phyloP scores from a whole-genome alignment of 2,888 invertebrate genomes.

The Pinctada fucata region DNA sequence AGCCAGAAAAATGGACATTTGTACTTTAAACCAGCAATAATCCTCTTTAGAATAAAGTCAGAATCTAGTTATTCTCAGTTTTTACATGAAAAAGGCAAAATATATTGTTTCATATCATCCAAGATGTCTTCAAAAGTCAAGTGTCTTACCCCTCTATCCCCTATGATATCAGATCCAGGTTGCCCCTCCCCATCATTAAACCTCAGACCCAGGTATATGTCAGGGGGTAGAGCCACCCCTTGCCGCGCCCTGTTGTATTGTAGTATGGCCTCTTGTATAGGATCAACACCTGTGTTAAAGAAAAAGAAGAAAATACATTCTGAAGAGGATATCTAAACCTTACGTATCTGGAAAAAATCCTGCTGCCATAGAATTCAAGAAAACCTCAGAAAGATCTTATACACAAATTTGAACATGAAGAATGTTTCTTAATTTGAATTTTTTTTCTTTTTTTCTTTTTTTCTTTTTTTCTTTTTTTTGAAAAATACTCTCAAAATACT shows the following conservation, averaged over 20 bases:
- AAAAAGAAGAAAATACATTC: neutral
- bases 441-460: too few species aligned
- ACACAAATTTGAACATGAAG: neutral
- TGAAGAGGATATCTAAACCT: neutral
- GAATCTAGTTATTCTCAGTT: too few species aligned
- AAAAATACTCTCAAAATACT: too few species aligned
- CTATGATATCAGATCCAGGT: constrained; percentile 17
- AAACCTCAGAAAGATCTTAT: neutral
- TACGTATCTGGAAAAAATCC: neutral
- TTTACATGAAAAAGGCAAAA: too few species aligned
- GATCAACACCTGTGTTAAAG: constrained; percentile 62
- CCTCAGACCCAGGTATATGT: constrained; percentile 70
- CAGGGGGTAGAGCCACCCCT: constrained; percentile 67
- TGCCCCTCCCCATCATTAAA: constrained; percentile 57
- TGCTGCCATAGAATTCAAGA: neutral
- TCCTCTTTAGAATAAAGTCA: too few species aligned
- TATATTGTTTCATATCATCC: too few species aligned
- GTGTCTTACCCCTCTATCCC: neutral
- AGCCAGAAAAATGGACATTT: too few species aligned
- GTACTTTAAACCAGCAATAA: too few species aligned
- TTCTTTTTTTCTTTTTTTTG: too few species aligned
- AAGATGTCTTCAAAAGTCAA: too few species aligned
- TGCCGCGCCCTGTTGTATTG: constrained; percentile 64
- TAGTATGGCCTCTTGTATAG: constrained; percentile 67
- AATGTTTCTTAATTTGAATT: too few species aligned